phyloP scores from a whole-genome alignment of 2,113 vertebrate species.

The Corythoichthys haematopterus region DNA sequence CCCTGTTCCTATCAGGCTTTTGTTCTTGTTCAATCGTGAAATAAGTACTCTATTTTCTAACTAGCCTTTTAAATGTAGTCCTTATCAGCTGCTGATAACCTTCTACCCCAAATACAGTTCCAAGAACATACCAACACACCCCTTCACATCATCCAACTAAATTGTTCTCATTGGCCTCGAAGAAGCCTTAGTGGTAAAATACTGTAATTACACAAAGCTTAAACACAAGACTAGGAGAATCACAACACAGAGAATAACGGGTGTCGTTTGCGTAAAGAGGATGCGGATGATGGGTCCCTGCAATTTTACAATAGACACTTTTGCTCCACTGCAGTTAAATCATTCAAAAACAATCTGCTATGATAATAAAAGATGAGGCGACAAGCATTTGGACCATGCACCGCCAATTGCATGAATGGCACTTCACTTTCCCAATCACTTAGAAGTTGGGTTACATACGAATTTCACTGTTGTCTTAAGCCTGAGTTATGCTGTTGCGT shows the following conservation, averaged over 20 bases:
- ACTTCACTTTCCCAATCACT: no score
- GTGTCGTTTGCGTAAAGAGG: no score
- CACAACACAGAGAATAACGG: background rate
- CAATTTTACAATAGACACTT: no score
- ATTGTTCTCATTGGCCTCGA: constrained; percentile 19
- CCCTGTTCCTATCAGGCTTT: background rate
- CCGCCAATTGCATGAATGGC: no score
- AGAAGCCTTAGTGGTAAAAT: background rate
- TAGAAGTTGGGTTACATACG: no score
- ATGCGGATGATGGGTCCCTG: no score
- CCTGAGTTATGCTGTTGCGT: no score
- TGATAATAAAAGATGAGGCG: no score
- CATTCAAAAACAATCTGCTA: no score
- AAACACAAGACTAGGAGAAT: background rate
- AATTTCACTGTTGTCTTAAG: no score
- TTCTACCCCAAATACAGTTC: constrained; percentile 66
- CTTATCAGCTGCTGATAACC: constrained; percentile 78
- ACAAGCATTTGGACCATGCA: no score
- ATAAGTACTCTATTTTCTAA: constrained; percentile 21
- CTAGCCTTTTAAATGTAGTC: constrained; percentile 75
- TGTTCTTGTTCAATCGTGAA: constrained; percentile 1
- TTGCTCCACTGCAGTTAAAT: no score
- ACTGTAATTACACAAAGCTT: background rate
- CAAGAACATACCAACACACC: constrained; percentile 69
- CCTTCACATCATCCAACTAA: constrained; percentile 58